Evolutionary conservation across 2,113 vertebrate species (phyloP).

Genomic region (Mesitornis unicolor): DNA sequence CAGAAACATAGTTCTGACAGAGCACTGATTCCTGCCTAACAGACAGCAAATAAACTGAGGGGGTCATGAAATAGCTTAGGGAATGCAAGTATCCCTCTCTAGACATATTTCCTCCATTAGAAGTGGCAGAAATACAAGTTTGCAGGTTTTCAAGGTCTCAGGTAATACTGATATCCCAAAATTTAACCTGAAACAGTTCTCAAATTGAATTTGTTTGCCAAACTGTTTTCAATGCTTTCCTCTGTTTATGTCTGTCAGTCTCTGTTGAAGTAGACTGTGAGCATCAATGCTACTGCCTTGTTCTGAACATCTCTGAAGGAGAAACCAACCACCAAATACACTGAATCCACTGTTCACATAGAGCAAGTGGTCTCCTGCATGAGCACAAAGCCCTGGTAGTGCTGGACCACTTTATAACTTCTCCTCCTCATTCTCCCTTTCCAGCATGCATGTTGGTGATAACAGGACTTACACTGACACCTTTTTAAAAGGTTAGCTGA

Average conservation of each 20-base stretch:
- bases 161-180: neutral
- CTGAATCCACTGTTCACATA: neutral
- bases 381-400: neutral
- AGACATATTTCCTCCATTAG: neutral
- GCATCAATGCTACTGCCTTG: neutral
- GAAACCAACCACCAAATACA: no score
- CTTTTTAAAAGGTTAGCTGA: neutral
- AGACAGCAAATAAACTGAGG: neutral
- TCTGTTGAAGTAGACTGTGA: neutral
- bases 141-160: neutral
- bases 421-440: neutral
- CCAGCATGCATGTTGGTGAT: neutral
- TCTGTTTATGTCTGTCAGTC: neutral
- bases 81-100: neutral
- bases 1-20: neutral
- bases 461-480: neutral
- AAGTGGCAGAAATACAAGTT: neutral
- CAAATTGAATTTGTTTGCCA: neutral
- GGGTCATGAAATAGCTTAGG: neutral
- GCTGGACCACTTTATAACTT: neutral
- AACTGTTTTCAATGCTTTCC: neutral
- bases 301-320: neutral
- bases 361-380: neutral
- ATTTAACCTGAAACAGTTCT: neutral
- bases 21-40: neutral